Evolutionary conservation across 2,888 invertebrate genomes (phyloP).

Genomic region (Bursaphelenchus okinawaensis): DNA sequence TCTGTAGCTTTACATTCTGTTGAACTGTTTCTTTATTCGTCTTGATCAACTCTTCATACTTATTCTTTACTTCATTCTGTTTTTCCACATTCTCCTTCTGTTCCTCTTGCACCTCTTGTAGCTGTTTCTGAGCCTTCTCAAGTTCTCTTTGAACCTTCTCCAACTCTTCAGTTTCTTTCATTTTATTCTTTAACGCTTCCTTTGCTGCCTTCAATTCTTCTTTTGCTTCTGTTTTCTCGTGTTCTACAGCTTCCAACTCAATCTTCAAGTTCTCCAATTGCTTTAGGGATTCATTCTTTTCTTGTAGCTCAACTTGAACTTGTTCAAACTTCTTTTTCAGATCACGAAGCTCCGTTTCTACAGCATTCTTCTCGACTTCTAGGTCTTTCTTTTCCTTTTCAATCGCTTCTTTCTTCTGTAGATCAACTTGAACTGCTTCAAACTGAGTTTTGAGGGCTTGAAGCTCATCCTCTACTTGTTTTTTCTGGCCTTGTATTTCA

Average conservation of each 20-base stretch:
- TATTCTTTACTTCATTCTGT: neutral
- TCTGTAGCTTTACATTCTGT: constrained; percentile 10
- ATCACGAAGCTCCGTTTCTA: neutral
- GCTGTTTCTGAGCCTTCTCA: neutral
- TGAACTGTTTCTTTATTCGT: constrained; percentile 11
- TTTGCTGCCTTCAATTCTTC: neutral
- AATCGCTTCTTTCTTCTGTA: neutral
- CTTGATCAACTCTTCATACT: constrained; percentile 2
- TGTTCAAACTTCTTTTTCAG: constrained; percentile 13
- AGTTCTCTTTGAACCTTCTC: neutral
- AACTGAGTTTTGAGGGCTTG: neutral
- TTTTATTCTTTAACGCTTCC: neutral
- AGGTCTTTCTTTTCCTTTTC: neutral
- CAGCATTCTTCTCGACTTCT: neutral
- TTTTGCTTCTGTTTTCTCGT: neutral
- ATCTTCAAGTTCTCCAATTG: constrained; percentile 9
- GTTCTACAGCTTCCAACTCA: constrained; percentile 13
- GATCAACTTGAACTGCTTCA: neutral
- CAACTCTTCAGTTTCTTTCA: constrained; percentile 1
- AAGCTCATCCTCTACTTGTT: constrained; percentile 5
- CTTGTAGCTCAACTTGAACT: constrained; percentile 10
- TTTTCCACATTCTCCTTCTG: neutral
- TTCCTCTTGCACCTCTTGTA: neutral
- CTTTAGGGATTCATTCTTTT: constrained; percentile 9
- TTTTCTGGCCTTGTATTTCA: neutral